Base-by-base conservation (phyloP, 2,113 vertebrate genomes). In the Thalassoma bifasciatum region DNA sequence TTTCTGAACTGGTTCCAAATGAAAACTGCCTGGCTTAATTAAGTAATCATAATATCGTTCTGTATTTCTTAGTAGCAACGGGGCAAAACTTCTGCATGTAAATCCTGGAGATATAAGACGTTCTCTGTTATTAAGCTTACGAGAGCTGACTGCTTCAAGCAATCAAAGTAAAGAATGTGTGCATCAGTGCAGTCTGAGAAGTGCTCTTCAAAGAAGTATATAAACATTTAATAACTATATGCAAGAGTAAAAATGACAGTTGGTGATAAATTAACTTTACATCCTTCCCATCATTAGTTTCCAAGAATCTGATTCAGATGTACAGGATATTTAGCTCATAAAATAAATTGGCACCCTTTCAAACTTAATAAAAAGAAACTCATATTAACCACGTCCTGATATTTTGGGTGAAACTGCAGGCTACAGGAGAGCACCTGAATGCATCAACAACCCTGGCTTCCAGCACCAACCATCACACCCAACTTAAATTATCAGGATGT, bases 331-430 rank as follows among this genome's bases (percentile, higher is more conserved):
- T 59, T 72, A 62, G 36, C 71, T 72, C 84, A 77, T 83, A 90
- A 86, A 87, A 83, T 46, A 58, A 88, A 90, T 85, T 71, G 13
- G 66, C 58, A 77, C 64, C 66, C 50, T 50, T 80, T 86, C 50
- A 47, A 76, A 83, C 61, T 47, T 85, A 66, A 81, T 79, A 86
- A 87, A 87, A 84, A 82, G 38, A 30, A 22, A 53, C 46, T 42
- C 21, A 79, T 70, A 84, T 87, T 14, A 74, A 61, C 66, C 59
- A 72, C 56, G 69, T 79, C 67, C 74, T 74, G 22, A 50, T 68
- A 60, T 34, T 60, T 61, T 40, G 59, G 52, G 22, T 62, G 40
- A 72, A 62, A 75, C 23, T 60, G 40, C 37, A 46, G 69, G 65
- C 77, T 75, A 76, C 36, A 17, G 59, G 76, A 26, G 57, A 47